Evolutionary conservation across 2,797 vertebrate genomes (phyloP), one percentile per base, ranked within the genome.

Genomic region (Halcyon leucocephala): DNA sequence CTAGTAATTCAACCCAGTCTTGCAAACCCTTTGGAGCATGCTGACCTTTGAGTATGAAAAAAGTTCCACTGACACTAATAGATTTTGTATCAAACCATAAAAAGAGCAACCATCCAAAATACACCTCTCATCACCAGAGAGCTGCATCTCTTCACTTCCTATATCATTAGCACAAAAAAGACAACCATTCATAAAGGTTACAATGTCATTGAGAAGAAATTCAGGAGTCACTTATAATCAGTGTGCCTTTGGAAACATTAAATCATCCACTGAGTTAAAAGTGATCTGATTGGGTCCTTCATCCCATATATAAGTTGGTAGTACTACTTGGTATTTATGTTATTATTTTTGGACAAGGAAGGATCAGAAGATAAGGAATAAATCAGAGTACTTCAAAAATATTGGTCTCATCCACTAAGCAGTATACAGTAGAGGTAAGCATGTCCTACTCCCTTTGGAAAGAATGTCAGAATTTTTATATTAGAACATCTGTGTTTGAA

Each of bases 21-120:
- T 91, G 52, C 44, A 91, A 94, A 80, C 8, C 5, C 14, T 87
- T 93, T 57, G 37, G 55, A 87, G 44, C 33, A 54, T 60, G 51
- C n/a, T 29, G 12, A 77, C 51, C 48, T 90, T 77, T 66, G 65
- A 64, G 52, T 44, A 52, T 39, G 42, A 73, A 80, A 86, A 61
- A 72, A 95, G 77, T 86, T 90, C 39, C 33, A 44, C 14, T 46
- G 64, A 49, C 48, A 64, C 10, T 46, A 94, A 85, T 57, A 37
- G 64, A 85, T 74, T 93, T 95, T 93, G 78, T 55, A 95, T 80
- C 51, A 92, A 93, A 62, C 44, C 16, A 86, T 93, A 92, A 86
- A 89, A 91, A 61, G 70, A 72, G 71, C 35, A 95, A 78, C 90
- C 71, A 94, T 74, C 91, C 73, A 95, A 90, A 97, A 80, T 82